Evolutionary conservation across 1,140 invertebrate species (phyloP).

Genomic region (Chlorops oryzae): DNA sequence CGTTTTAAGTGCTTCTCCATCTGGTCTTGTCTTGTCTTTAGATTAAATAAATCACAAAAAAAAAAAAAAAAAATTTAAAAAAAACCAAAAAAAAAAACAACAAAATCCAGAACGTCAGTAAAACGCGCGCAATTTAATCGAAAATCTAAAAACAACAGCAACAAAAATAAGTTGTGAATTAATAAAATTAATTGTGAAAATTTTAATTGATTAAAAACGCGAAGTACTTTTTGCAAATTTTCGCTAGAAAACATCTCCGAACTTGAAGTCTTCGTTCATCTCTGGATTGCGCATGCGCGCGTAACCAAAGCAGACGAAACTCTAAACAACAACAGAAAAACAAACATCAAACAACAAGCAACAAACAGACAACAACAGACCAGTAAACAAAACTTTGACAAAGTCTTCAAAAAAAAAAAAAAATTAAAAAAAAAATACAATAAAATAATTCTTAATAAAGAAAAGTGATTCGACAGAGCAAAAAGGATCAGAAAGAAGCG

Average conservation of each 20-base stretch:
- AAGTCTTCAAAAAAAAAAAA: conserved; percentile 7
- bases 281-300: no score
- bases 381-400: no score
- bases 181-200: no score
- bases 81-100: conserved; percentile 13
- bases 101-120: conserved; percentile 10
- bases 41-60: conserved; percentile 13
- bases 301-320: conserved; percentile 1
- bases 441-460: no score
- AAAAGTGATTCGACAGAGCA: no score
- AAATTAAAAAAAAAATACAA: conserved; percentile 1
- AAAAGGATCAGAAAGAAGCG: no score
- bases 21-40: conserved; percentile 9
- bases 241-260: no score
- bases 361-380: conserved; percentile 4
- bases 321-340: background rate
- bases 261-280: no score
- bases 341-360: background rate
- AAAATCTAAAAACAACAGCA: conserved; percentile 18
- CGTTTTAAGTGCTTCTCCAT: conserved; percentile 41
- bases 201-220: no score
- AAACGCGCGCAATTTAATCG: no score
- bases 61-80: conserved; percentile 13
- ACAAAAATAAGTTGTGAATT: conserved; percentile 17
- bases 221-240: no score